phyloP scores from a whole-genome alignment of 2,888 invertebrate species.

The Onchidella celtica region DNA sequence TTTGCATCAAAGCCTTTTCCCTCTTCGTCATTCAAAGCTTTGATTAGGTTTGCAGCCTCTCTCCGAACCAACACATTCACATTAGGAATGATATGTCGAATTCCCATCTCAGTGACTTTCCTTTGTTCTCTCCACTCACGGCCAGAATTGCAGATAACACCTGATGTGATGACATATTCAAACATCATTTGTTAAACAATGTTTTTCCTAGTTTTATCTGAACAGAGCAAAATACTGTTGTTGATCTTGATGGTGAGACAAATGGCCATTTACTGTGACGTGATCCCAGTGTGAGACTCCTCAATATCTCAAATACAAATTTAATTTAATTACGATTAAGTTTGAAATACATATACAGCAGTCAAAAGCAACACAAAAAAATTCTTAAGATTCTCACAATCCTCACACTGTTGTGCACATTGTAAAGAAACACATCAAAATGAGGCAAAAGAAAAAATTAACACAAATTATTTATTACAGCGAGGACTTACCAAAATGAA shows the following conservation, averaged over 20 bases:
- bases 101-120: slow-evolving; percentile 41
- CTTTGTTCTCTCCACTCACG: slow-evolving; percentile 52
- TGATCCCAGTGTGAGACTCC: too few relatives aligned
- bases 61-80: slow-evolving; percentile 11
- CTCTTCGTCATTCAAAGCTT: slow-evolving; percentile 43
- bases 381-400: neutral
- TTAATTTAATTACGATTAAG: too few relatives aligned
- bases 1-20: slow-evolving; percentile 41
- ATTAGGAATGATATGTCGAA: slow-evolving; percentile 41
- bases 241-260: too few relatives aligned
- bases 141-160: slow-evolving; percentile 53
- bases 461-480: too few relatives aligned
- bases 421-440: neutral
- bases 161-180: slow-evolving; percentile 18
- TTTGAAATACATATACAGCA: neutral
- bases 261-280: too few relatives aligned
- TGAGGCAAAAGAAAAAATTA: neutral
- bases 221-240: too few relatives aligned
- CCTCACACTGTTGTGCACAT: neutral
- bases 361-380: neutral
- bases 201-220: too few relatives aligned
- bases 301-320: too few relatives aligned
- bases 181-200: too few relatives aligned
- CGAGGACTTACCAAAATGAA: slow-evolving; percentile 51
- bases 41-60: slow-evolving; percentile 31